Conservation (phyloP, 2,113 vertebrate genomes). For the Thalassarche chlororhynchos region DNA sequence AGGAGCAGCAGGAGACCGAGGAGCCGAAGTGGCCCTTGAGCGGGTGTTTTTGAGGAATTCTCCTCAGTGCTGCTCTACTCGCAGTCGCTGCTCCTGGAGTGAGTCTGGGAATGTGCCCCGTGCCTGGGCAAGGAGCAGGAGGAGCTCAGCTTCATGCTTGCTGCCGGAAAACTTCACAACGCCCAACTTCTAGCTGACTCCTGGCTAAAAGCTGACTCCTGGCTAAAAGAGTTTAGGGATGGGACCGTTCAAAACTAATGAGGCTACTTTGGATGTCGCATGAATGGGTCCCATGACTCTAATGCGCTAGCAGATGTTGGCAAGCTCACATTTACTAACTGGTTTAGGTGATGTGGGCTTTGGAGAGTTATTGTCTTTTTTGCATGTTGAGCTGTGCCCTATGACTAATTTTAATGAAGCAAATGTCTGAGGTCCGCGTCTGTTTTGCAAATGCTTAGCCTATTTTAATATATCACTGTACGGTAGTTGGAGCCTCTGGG, state of each 20-base stretch:
- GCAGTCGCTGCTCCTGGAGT: neutral
- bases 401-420: neutral
- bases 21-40: neutral
- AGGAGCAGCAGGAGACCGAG: neutral
- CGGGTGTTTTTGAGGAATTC: neutral
- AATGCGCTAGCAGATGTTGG: neutral
- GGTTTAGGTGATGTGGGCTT: neutral
- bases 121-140: neutral
- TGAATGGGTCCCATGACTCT: neutral
- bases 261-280: neutral
- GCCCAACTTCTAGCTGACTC: neutral
- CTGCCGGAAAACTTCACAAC: neutral
- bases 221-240: neutral
- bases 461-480: neutral
- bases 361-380: neutral
- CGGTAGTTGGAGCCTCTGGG: neutral
- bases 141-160: neutral
- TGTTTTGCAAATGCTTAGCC: neutral
- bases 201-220: neutral
- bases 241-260: neutral
- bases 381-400: neutral
- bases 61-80: conserved; percentile 7
- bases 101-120: conserved; percentile 26
- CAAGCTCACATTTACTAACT: neutral
- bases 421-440: neutral